Evolutionary conservation across 1,140 invertebrate genomes (phyloP), one percentile per base, ranked within the genome.

Genomic region (Panagrolaimus sp.): DNA sequence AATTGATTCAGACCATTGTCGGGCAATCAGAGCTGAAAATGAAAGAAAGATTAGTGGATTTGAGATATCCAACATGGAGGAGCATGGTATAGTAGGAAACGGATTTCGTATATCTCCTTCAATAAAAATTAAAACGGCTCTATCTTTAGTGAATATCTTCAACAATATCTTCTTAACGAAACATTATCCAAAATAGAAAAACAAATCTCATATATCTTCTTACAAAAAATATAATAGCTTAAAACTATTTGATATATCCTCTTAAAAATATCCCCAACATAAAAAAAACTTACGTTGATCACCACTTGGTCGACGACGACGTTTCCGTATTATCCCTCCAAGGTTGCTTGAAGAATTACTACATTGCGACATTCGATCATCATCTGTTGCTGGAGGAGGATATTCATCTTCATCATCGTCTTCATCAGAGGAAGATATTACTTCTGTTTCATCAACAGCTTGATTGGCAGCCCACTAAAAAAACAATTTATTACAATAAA

Each of bases 381-480:
- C 68, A 67, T 68, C 14, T 26, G 32, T 7, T n/a, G 48, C 48
- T 52, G 48, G 48, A 0, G 48, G 48, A n/a, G 48, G 48, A 24
- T 21, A 52, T 52, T 52, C 48, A 9, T 10, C 9, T 10, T 46
- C 45, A n/a, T n/a, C 45, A n/a, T 9, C 45, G 17, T 52, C 48
- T 15, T 7, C 7, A 21, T 52, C 64, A 43, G 17, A 46, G 15
- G 64, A 46, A 10, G 7, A 17, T 47, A n/a, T 38, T 12, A 24
- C 63, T 15, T 28, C 14, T 7, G 28, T 47, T 69, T 68, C 21
- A 24, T 52, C 48, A 24, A 15, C 15, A 8, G 26, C 26, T 52
- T 52, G 48, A 24, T n/a, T 52, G 17, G 63, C 71, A 28, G 58
- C 68, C 62, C 58, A 69, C 44, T 69, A 17, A 67, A 67, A 69